Conservation (phyloP, 2,113 vertebrate genomes). For the Picathartes gymnocephalus region DNA sequence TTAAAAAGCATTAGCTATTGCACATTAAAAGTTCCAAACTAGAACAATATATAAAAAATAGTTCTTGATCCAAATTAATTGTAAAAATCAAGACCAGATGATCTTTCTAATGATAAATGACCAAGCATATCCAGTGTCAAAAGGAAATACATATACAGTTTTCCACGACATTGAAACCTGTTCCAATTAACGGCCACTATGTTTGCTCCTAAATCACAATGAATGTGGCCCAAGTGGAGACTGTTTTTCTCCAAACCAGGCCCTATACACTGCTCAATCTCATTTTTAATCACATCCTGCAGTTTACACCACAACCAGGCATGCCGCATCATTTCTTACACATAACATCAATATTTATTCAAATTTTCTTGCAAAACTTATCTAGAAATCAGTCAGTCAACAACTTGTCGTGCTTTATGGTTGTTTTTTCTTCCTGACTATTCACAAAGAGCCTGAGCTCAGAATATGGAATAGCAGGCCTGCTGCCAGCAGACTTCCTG, state of each 20-base stretch:
- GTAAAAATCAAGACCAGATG: not conserved
- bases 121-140: not conserved
- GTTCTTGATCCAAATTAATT: not conserved
- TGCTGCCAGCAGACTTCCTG: conserved; percentile 35
- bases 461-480: not conserved
- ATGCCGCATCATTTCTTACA: accelerated
- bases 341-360: not conserved
- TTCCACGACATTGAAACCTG: accelerated
- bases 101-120: not conserved
- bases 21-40: not conserved
- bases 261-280: not conserved
- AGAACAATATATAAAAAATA: not conserved
- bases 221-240: not conserved
- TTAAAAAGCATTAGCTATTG: not conserved
- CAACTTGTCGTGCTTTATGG: not conserved
- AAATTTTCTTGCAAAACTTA: not conserved
- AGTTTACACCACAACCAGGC: not conserved
- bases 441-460: not conserved
- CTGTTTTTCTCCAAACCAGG: not conserved
- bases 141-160: not conserved
- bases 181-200: not conserved
- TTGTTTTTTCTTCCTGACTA: not conserved
- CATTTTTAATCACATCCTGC: not conserved
- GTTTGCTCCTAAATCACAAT: not conserved
- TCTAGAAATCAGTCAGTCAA: not conserved